Evolutionary conservation across 2,113 vertebrate species (phyloP), one percentile per base, ranked within the genome.

Genomic region (Microtus oregoni): DNA sequence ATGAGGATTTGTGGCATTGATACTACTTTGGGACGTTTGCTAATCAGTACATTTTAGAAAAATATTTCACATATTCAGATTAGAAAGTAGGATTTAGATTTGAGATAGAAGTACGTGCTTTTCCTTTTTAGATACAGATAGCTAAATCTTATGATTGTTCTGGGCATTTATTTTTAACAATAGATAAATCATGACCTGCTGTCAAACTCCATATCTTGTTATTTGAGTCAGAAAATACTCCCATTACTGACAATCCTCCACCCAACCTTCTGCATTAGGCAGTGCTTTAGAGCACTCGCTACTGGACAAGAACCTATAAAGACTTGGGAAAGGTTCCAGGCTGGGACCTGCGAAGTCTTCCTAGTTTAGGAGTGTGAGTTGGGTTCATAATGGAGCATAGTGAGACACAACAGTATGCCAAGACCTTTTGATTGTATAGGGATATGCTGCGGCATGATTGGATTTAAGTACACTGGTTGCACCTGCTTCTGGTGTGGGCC

Each of bases 171-270:
- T 1, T 87, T 92, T 94, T 90, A 28, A 72, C 58, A 41, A 17
- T 65, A 87, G 30, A 61, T 38, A 72, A 47, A 50, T 94, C 63
- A 32, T 90, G 20, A 82, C 32, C 4, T 83, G 7, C 28, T 90
- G 15, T 90, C 50, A 96, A 77, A 95, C 11, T 22, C 32, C 2
- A 0, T 92, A 73, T 76, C 75, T 90, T 92, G 50, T 15, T 52
- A 92, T 35, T 76, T 94, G 67, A 14, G 44, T 89, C 15, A 86
- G 87, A 95, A 95, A 94, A 76, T 44, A 67, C 38, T 85, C 11
- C 65, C 79, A n/a, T 41, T 95, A 81, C 52, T 55, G 90, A 81
- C 52, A 32, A 6, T 55, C 32, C 77, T 89, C 14, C 77, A 24
- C 61, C 90, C 44, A 17, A 72, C 67, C 44, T 72, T 86, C 92